phyloP scores from a whole-genome alignment of 2,888 invertebrate genomes.

The Patella depressa region DNA sequence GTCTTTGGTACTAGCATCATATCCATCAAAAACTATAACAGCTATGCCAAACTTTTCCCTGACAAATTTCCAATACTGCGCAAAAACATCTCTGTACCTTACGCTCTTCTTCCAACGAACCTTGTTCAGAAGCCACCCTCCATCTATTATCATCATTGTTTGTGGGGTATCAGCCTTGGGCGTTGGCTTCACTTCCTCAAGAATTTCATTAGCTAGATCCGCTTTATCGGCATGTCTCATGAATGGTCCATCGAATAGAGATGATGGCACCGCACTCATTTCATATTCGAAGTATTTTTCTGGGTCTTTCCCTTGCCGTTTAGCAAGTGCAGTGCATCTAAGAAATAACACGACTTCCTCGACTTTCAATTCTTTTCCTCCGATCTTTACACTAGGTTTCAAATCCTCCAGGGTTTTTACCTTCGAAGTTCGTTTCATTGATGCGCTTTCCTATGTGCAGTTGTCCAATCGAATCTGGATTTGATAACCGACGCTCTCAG shows the following conservation, averaged over 20 bases:
- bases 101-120: too few species aligned
- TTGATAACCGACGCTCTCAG: not conserved
- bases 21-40: not conserved
- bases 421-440: not conserved
- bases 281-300: not conserved
- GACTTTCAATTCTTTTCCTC: not conserved
- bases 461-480: too few species aligned
- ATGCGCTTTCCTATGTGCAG: not conserved
- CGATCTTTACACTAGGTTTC: not conserved
- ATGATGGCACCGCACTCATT: not conserved
- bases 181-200: too few species aligned
- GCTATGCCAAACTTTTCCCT: not conserved
- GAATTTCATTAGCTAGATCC: too few species aligned
- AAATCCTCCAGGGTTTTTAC: not conserved
- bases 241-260: not conserved
- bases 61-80: constrained; percentile 1
- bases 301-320: not conserved
- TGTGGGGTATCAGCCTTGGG: too few species aligned
- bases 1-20: not conserved
- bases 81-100: not conserved
- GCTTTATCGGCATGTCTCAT: not conserved
- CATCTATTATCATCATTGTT: too few species aligned
- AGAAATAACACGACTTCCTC: not conserved
- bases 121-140: too few species aligned
- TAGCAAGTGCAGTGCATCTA: too few species aligned